Evolutionary conservation across 2,888 invertebrate genomes (phyloP).

Genomic region (Macaria notata): DNA sequence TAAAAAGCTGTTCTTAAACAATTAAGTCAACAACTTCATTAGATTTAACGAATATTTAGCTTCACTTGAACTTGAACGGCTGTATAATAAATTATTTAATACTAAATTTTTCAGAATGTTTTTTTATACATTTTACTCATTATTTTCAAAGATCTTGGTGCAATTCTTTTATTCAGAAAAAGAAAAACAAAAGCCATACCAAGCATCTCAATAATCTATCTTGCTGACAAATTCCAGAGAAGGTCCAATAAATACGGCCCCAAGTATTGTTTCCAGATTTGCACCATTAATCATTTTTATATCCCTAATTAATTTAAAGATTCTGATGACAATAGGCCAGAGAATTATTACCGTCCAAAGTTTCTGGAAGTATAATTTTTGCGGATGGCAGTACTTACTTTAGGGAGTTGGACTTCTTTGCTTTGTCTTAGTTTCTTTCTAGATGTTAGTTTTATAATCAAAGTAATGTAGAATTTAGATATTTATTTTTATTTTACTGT

Average conservation of each 20-base stretch:
- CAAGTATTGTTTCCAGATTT: slow-evolving; percentile 74
- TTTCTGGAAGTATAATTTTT: slow-evolving; percentile 43
- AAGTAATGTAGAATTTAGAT: too few species aligned
- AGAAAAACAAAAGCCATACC: slow-evolving; percentile 55
- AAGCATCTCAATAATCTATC: slow-evolving; percentile 64
- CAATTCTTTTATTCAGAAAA: slow-evolving; percentile 7
- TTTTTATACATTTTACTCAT: too few species aligned
- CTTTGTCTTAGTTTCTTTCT: too few species aligned
- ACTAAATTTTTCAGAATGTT: too few species aligned
- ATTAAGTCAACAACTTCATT: too few species aligned
- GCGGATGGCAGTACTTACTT: slow-evolving; percentile 28
- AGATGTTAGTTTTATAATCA: too few species aligned
- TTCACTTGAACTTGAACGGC: too few species aligned
- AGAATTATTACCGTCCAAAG: slow-evolving; percentile 45
- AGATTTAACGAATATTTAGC: too few species aligned
- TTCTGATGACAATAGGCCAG: slow-evolving; percentile 56
- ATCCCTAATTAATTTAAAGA: slow-evolving; percentile 78
- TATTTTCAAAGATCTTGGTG: too few species aligned
- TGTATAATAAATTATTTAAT: too few species aligned
- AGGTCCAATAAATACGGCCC: slow-evolving; percentile 71
- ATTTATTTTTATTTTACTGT: too few species aligned
- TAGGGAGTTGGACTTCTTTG: slow-evolving; percentile 14
- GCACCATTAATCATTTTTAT: slow-evolving; percentile 78
- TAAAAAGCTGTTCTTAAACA: too few species aligned
- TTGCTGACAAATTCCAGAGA: slow-evolving; percentile 67